These are phyloP conservation scores for Rhynchophorus ferrugineus DNA, from an alignment of 1,140 invertebrate species.

Conservation along the genomic window DNA sequence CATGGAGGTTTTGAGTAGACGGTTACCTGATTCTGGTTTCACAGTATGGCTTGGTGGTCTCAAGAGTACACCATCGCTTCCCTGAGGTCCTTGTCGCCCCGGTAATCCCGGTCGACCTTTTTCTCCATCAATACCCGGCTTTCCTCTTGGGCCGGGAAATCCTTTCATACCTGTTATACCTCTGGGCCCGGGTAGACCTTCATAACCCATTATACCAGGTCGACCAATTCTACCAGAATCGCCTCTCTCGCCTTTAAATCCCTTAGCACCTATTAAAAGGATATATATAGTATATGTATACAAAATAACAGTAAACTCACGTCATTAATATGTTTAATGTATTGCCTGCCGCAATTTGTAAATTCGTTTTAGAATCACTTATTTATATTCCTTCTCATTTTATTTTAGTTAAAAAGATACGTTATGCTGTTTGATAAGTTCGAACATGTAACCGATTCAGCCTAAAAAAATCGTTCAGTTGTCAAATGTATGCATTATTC, in stretches of 20 bases:
- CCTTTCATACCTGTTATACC: conserved; percentile 56
- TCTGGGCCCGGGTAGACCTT: conserved; percentile 41
- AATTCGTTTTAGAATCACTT: too few species aligned
- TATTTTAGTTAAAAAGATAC: too few species aligned
- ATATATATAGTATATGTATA: too few species aligned
- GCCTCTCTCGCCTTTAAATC: conserved; percentile 43
- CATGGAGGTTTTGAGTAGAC: too few species aligned
- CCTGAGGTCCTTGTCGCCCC: conserved; percentile 48
- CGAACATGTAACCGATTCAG: too few species aligned
- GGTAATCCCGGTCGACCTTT: conserved; percentile 45
- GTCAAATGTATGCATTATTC: too few species aligned
- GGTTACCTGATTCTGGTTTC: conserved; percentile 11
- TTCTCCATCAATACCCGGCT: conserved; percentile 41
- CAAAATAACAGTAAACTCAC: too few species aligned
- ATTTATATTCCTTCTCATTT: too few species aligned
- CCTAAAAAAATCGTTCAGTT: too few species aligned
- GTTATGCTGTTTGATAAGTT: too few species aligned
- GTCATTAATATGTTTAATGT: too few species aligned
- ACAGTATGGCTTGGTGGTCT: conserved; percentile 11
- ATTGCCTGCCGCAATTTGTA: too few species aligned
- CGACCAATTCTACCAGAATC: conserved; percentile 41
- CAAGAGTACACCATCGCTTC: conserved; percentile 38
- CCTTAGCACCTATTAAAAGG: conserved; percentile 38
- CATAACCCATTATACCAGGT: conserved; percentile 50
- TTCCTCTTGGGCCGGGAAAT: conserved; percentile 56